These are phyloP conservation scores for Morpho helenor DNA, from an alignment of 2,888 invertebrate genomes.

Conservation along the genomic window DNA sequence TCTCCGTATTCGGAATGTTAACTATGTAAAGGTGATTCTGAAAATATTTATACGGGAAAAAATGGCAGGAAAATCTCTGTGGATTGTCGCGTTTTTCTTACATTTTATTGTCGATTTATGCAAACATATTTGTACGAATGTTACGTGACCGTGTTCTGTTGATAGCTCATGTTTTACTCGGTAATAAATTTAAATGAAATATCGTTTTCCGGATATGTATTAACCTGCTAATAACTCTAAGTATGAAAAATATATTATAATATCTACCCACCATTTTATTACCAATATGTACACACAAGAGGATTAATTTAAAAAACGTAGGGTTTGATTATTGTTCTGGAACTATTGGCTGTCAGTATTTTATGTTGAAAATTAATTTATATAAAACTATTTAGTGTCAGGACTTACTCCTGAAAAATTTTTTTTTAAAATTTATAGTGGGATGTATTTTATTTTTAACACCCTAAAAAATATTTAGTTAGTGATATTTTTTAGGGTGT, in stretches of 20 bases:
- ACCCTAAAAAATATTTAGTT: too few species aligned
- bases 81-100: constrained; percentile 43
- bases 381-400: too few species aligned
- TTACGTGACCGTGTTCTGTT: constrained; percentile 38
- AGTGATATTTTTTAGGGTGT: too few species aligned
- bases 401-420: too few species aligned
- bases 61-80: constrained; percentile 41
- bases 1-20: constrained; percentile 63
- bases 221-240: background rate
- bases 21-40: constrained; percentile 60
- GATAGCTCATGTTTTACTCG: constrained; percentile 18
- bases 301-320: too few species aligned
- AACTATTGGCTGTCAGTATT: too few species aligned
- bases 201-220: constrained; percentile 1
- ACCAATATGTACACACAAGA: too few species aligned
- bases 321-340: too few species aligned
- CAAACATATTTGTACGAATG: constrained; percentile 45
- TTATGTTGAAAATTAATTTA: too few species aligned
- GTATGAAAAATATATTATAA: background rate
- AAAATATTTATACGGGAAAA: constrained; percentile 61
- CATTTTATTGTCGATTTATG: constrained; percentile 62
- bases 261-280: too few species aligned
- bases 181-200: constrained; percentile 25
- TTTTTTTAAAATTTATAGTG: too few species aligned
- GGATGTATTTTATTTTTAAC: too few species aligned